These are phyloP conservation scores for Philhelius pedissequus DNA, from an alignment of 2,888 invertebrate genomes.

Conservation along the genomic window DNA sequence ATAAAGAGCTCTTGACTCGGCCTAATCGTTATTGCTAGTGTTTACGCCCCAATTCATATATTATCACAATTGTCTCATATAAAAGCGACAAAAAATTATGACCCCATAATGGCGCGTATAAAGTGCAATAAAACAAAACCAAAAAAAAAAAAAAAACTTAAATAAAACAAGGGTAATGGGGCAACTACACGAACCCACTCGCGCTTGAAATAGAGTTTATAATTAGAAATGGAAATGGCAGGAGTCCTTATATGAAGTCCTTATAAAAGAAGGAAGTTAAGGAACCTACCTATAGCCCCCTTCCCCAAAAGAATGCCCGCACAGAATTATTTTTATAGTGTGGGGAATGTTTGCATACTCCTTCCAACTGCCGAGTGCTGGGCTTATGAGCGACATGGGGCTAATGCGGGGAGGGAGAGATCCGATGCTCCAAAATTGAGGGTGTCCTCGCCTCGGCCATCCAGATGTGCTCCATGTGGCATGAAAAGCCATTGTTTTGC, in stretches of 20 bases:
- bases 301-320: neutral
- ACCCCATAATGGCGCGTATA: constrained; percentile 57
- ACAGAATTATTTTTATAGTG: constrained; percentile 18
- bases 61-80: constrained; percentile 68
- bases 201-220: constrained; percentile 38
- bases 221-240: constrained; percentile 55
- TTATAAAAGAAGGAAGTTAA: neutral
- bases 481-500: constrained; percentile 38
- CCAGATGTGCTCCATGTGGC: constrained; percentile 42
- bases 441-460: constrained; percentile 61
- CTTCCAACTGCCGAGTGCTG: too few relatives aligned
- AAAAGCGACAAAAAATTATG: constrained; percentile 55
- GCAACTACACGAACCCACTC: constrained; percentile 42
- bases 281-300: neutral
- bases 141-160: too few relatives aligned
- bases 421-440: constrained; percentile 9
- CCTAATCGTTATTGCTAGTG: constrained; percentile 58
- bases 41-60: constrained; percentile 62
- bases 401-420: neutral
- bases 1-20: neutral
- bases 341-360: constrained; percentile 40
- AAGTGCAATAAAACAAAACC: constrained; percentile 41
- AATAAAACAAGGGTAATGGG: constrained; percentile 63
- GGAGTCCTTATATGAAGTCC: too few relatives aligned
- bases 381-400: constrained; percentile 5